Evolutionary conservation across 35 echinoderm and acorn worm genomes (phyloP).

Genomic region (Stichopus chloronotus): DNA sequence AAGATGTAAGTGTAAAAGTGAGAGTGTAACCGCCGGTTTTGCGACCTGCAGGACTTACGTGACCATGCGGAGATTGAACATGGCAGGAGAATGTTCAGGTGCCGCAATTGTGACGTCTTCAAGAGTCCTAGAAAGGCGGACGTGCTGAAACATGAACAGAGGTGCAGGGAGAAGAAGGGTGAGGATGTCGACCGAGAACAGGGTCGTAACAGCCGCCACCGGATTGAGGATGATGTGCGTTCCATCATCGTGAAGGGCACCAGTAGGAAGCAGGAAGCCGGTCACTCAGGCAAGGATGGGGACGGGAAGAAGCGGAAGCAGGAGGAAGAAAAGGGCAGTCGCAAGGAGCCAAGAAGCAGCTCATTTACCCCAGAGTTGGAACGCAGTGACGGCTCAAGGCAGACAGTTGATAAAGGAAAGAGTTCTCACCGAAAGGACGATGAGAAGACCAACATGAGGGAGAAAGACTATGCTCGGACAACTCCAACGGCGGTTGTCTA

Average conservation of each 20-base stretch:
- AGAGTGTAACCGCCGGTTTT: neutral
- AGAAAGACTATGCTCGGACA: neutral
- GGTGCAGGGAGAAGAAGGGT: too few relatives aligned
- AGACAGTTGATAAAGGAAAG: neutral
- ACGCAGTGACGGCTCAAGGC: neutral
- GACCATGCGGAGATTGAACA: neutral
- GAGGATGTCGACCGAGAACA: too few relatives aligned
- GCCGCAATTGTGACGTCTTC: neutral
- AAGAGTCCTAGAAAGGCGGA: neutral
- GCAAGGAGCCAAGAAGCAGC: neutral
- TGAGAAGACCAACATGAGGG: neutral
- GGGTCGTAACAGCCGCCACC: too few relatives aligned
- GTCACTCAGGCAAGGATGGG: neutral
- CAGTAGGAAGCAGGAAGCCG: too few relatives aligned
- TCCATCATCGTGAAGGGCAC: too few relatives aligned
- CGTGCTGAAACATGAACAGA: neutral
- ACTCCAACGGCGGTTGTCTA: neutral
- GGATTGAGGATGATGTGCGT: too few relatives aligned
- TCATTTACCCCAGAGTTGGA: neutral
- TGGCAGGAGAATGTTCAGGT: neutral
- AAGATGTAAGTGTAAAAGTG: neutral
- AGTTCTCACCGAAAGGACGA: neutral
- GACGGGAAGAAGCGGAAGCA: neutral
- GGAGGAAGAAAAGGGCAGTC: too few relatives aligned
- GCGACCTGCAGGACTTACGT: neutral